Evolutionary conservation across 2,113 vertebrate genomes (phyloP).

Genomic region (Orthonyx spaldingii): DNA sequence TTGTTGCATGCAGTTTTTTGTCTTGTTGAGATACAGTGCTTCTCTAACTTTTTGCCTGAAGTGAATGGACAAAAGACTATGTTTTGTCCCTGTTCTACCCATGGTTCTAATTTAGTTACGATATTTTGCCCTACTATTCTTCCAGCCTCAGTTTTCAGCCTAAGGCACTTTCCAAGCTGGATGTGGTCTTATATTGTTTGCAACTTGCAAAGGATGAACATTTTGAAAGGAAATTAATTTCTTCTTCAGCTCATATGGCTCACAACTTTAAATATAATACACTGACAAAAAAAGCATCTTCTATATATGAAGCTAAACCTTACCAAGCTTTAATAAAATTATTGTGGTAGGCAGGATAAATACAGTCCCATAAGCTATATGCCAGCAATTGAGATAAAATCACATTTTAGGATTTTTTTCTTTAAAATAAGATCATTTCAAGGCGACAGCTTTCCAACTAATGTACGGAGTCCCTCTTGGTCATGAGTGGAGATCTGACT

Average conservation of each 20-base stretch:
- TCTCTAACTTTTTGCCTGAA: background rate
- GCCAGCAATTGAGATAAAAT: background rate
- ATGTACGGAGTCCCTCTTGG: background rate
- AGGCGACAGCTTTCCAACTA: background rate
- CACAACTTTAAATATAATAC: background rate
- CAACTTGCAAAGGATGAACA: background rate
- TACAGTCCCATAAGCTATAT: background rate
- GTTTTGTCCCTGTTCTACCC: background rate
- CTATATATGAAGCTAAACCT: background rate
- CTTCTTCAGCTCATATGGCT: background rate
- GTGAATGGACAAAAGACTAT: background rate
- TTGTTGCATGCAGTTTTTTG: background rate
- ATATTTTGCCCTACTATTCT: background rate
- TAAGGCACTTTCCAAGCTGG: background rate
- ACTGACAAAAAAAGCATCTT: background rate
- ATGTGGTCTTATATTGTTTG: background rate
- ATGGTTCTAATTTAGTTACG: background rate
- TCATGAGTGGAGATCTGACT: background rate
- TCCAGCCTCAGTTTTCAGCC: background rate
- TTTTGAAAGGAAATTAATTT: background rate
- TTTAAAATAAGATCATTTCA: background rate
- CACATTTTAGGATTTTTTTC: background rate
- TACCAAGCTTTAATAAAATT: background rate
- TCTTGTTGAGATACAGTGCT: background rate
- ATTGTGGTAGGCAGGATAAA: background rate